phyloP scores from a whole-genome alignment of 2,888 invertebrate genomes.

The Heteromyza rotundicornis region DNA sequence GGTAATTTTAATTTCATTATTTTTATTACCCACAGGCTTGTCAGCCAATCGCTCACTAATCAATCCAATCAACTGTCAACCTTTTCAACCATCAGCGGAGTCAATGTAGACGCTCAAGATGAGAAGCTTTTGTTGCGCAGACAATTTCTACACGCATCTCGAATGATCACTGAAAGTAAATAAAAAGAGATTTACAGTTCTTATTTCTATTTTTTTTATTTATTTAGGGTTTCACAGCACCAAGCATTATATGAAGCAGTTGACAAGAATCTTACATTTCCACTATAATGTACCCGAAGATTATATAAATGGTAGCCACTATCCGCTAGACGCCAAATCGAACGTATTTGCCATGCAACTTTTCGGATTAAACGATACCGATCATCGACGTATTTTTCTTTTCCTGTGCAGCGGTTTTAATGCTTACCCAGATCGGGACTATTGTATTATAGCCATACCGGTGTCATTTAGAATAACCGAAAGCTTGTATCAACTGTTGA shows the following conservation, averaged over 20 bases:
- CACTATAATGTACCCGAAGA: slow-evolving; percentile 31
- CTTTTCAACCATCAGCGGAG: too few species aligned
- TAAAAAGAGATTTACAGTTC: too few species aligned
- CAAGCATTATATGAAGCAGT: slow-evolving; percentile 35
- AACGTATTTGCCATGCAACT: slow-evolving; percentile 48
- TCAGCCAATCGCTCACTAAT: too few species aligned
- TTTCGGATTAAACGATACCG: slow-evolving; percentile 39
- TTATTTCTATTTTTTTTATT: too few species aligned
- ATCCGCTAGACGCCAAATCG: slow-evolving; percentile 21
- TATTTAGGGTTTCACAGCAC: too few species aligned
- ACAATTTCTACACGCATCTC: too few species aligned
- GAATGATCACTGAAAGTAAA: too few species aligned
- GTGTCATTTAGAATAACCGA: slow-evolving; percentile 20
- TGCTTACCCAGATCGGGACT: slow-evolving; percentile 70
- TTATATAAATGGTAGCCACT: neutral
- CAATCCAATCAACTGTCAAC: too few species aligned
- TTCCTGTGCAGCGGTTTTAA: slow-evolving; percentile 73
- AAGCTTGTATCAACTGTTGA: slow-evolving; percentile 34
- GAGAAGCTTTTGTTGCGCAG: too few species aligned
- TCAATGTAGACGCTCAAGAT: too few species aligned
- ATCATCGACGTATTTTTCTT: slow-evolving; percentile 66
- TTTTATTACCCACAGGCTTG: too few species aligned
- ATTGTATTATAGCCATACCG: slow-evolving; percentile 46
- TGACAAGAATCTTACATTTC: slow-evolving; percentile 22
- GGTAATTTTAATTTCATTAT: too few species aligned